Evolutionary conservation across 2,888 invertebrate genomes (phyloP).

Genomic region (Leucozona laternaria): DNA sequence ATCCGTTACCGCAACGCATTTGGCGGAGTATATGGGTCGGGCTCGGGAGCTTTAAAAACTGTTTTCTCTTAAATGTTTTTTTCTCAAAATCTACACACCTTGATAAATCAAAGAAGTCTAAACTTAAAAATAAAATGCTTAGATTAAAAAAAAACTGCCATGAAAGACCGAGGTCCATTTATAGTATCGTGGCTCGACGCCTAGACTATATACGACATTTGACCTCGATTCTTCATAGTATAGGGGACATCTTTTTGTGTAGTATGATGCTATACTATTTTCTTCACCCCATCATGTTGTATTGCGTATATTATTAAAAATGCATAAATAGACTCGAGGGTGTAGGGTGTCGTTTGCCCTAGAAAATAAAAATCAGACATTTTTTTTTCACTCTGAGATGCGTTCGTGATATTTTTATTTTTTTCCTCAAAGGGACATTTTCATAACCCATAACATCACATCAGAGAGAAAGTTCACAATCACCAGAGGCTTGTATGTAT

Average conservation of each 20-base stretch:
- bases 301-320: constrained; percentile 37
- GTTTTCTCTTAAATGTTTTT: no score
- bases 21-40: no score
- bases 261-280: background rate
- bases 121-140: background rate
- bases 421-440: constrained; percentile 30
- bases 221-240: constrained; percentile 15
- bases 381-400: background rate
- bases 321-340: constrained; percentile 62
- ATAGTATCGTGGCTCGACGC: background rate
- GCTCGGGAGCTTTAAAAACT: no score
- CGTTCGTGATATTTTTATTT: constrained; percentile 14
- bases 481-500: background rate
- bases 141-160: background rate
- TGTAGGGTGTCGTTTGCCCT: constrained; percentile 48
- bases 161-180: background rate
- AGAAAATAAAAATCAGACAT: background rate
- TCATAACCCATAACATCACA: constrained; percentile 14
- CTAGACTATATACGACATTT: constrained; percentile 10
- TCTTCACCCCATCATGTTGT: constrained; percentile 7
- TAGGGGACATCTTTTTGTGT: constrained; percentile 28
- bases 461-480: constrained; percentile 4
- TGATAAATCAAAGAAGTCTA: no score
- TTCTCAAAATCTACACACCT: no score
- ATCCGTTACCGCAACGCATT: no score